These are phyloP conservation scores for Euclidia mi DNA, from an alignment of 2,888 invertebrate species.

Conservation along the genomic window DNA sequence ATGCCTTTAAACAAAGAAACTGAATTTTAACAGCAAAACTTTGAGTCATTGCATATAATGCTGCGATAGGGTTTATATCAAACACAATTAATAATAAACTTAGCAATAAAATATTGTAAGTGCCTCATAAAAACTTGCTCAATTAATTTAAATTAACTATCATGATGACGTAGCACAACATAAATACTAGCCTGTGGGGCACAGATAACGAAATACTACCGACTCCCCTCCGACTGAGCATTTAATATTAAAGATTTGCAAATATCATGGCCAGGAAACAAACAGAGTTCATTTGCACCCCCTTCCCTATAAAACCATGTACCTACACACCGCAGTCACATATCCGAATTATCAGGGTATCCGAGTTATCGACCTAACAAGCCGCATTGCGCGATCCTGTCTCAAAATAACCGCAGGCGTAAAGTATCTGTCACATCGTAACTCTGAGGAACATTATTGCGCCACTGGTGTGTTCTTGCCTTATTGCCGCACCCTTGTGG, in stretches of 20 bases:
- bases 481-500: conserved; percentile 72
- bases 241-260: conserved; percentile 84
- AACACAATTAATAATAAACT: conserved; percentile 5
- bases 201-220: conserved; percentile 72
- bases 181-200: conserved; percentile 65
- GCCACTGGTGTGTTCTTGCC: conserved; percentile 67
- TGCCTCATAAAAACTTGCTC: conserved; percentile 14
- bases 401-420: conserved; percentile 66
- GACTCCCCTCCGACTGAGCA: conserved; percentile 69
- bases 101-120: conserved; percentile 10
- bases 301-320: conserved; percentile 63
- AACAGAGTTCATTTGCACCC: conserved; percentile 65
- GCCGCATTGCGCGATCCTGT: conserved; percentile 51
- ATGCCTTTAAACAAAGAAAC: no score
- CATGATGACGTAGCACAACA: conserved; percentile 37
- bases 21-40: no score
- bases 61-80: background rate
- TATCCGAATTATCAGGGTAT: conserved; percentile 42
- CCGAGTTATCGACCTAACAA: conserved; percentile 56
- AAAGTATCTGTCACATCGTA: conserved; percentile 69
- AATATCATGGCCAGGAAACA: conserved; percentile 67
- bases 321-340: conserved; percentile 64
- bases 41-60: no score
- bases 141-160: conserved; percentile 43
- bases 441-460: conserved; percentile 66